Base-by-base conservation (phyloP, 1,140 invertebrate genomes). In the Wiebesia pumilae region DNA sequence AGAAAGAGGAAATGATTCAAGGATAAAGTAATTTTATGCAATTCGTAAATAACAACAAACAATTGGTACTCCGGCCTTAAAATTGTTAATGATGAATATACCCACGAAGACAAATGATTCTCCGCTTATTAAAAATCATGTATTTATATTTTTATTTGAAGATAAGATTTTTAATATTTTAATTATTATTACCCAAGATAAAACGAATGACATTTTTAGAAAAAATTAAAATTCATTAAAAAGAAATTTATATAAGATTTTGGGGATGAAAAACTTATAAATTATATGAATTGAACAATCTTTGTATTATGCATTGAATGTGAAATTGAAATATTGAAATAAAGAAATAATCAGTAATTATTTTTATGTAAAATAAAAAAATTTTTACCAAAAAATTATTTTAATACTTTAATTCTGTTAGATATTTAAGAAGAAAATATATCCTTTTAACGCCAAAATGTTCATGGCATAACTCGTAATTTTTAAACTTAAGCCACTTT, bases 41-140 rank as follows among this genome's bases (percentile, higher is more conserved):
- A 58, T 75, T 82, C 67, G 73, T 54, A 87, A 78, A 83, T 83
- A 87, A 83, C 40, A 27, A 14, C 27, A 30, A 38, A 19, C 6
- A 38, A 14, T 71, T 71, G 9, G 16, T 71, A 9, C 14, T 16
- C 0, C 35, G 16, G 21, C 9, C 14, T 9, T 69, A 1, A 69
- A 69, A 62, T 62, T 12, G 16, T 69, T 69, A 16, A 35, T 14
- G 12, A 35, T 33, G 10, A 12, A 69, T 33, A 69, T 14, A 27
- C 24, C 24, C 51, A 14, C 3, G 58, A 62, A 14, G 14, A 62
- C 10, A 27, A 62, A 62, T 27, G 24, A 62, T 62, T 62, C 27
- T 6, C 24, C 58, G 4, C 24, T 62, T 62, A 27, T 62, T 62
- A 4, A 62, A 62, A 27, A 62, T 27, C 24, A 24, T 4, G 2